Evolutionary conservation across 1,140 invertebrate genomes (phyloP).

Genomic region (Radopholus similis): DNA sequence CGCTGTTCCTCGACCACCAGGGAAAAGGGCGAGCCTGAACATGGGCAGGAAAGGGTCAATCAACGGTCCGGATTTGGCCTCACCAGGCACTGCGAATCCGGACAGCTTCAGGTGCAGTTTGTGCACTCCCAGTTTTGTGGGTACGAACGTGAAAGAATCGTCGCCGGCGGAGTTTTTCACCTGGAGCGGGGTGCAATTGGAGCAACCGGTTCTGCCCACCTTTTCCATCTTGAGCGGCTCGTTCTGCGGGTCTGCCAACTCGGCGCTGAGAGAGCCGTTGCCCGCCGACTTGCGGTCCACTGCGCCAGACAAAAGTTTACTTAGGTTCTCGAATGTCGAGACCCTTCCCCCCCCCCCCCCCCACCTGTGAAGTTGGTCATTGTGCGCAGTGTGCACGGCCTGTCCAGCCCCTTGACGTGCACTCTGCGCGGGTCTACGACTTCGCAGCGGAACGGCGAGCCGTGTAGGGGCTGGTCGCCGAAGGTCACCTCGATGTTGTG

Average conservation of each 20-base stretch:
- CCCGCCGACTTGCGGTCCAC: conserved; percentile 48
- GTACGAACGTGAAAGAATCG: conserved; percentile 77
- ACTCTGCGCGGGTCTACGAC: conserved; percentile 82
- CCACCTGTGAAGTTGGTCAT: conserved; percentile 61
- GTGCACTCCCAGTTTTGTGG: conserved; percentile 81
- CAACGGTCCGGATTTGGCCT: not conserved
- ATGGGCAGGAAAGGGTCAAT: conserved; percentile 3
- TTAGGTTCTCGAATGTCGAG: no score
- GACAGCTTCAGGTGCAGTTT: conserved; percentile 82
- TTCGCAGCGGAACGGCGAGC: conserved; percentile 91
- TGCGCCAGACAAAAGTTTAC: conserved; percentile 16
- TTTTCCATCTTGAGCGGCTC: conserved; percentile 75
- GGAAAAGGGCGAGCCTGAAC: conserved; percentile 62
- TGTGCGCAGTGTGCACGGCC: conserved; percentile 61
- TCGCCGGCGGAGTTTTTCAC: conserved; percentile 69
- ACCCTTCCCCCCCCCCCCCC: no score
- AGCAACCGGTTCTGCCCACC: not conserved
- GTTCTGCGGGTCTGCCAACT: conserved; percentile 81
- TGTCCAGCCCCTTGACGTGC: conserved; percentile 62
- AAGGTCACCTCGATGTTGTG: conserved; percentile 84
- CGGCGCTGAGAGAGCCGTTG: conserved; percentile 80
- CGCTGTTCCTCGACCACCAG: conserved; percentile 68
- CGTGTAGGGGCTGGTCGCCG: conserved; percentile 80
- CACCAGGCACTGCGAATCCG: conserved; percentile 68
- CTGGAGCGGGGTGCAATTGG: conserved; percentile 59